Conservation (phyloP, 2,888 invertebrate species). For the Magallana nippona region DNA sequence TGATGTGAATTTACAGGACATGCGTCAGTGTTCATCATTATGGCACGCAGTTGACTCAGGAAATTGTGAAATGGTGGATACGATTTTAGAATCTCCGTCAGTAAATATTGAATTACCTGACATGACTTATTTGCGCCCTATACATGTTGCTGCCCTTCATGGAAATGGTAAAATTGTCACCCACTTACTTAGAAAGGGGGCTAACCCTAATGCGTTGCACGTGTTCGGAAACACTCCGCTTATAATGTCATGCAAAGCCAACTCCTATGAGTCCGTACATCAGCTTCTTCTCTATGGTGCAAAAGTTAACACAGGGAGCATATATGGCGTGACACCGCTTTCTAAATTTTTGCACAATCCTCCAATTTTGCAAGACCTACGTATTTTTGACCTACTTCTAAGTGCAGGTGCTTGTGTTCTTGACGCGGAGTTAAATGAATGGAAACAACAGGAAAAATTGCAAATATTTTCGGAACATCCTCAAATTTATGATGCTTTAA, state of each 20-base stretch:
- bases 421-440: not conserved
- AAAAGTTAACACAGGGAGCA: not conserved
- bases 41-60: constrained; percentile 42
- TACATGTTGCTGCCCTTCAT: constrained; percentile 40
- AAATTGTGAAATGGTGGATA: constrained; percentile 36
- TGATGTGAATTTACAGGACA: constrained; percentile 39
- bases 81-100: constrained; percentile 8
- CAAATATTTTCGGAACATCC: constrained; percentile 5
- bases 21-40: constrained; percentile 30
- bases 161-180: constrained; percentile 22
- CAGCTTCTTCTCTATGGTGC: constrained; percentile 7
- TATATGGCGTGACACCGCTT: constrained; percentile 12
- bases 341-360: constrained; percentile 37
- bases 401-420: constrained; percentile 31
- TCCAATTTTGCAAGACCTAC: not conserved
- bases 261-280: constrained; percentile 27
- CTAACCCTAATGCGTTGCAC: constrained; percentile 22
- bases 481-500: constrained; percentile 15
- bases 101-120: constrained; percentile 36
- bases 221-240: constrained; percentile 28
- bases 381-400: constrained; percentile 22
- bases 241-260: constrained; percentile 34
- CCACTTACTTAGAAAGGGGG: constrained; percentile 18
- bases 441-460: constrained; percentile 31
- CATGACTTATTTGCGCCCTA: constrained; percentile 33